Evolutionary conservation across 2,888 invertebrate genomes (phyloP).

Genomic region (Lasius fuliginosus): DNA sequence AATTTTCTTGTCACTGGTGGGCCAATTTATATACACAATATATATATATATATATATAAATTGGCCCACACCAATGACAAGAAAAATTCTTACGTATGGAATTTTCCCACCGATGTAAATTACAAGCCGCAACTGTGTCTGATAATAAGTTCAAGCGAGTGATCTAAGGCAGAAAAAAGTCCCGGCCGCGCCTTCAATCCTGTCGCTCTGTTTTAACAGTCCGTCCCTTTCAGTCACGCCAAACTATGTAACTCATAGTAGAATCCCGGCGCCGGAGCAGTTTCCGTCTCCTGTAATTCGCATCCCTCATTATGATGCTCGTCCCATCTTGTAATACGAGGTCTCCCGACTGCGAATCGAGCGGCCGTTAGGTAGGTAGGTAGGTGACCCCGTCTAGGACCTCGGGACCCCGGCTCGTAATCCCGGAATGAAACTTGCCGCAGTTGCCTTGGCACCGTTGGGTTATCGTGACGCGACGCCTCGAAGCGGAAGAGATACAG

Average conservation of each 20-base stretch:
- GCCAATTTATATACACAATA: too few relatives aligned
- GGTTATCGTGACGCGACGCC: constrained; percentile 79
- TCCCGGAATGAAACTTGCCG: constrained; percentile 81
- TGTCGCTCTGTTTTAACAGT: neutral
- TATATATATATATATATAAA: neutral
- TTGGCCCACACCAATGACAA: neutral
- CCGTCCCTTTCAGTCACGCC: neutral
- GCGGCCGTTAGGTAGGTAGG: constrained; percentile 42
- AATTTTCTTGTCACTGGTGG: too few relatives aligned
- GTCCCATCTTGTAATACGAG: constrained; percentile 74
- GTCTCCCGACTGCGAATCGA: constrained; percentile 65
- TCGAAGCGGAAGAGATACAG: constrained; percentile 82
- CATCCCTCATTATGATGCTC: constrained; percentile 75
- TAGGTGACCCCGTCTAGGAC: constrained; percentile 25
- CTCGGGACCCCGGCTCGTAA: constrained; percentile 69
- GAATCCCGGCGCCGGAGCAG: neutral
- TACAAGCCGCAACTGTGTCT: neutral
- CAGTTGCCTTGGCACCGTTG: constrained; percentile 73
- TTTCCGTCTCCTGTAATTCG: constrained; percentile 68
- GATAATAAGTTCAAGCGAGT: neutral
- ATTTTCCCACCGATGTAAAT: neutral
- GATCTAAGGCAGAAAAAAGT: neutral
- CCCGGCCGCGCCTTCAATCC: neutral
- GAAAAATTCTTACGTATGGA: neutral
- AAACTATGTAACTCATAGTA: neutral